Evolutionary conservation across 1,140 invertebrate species (phyloP).

Genomic region (Telenomus remus): DNA sequence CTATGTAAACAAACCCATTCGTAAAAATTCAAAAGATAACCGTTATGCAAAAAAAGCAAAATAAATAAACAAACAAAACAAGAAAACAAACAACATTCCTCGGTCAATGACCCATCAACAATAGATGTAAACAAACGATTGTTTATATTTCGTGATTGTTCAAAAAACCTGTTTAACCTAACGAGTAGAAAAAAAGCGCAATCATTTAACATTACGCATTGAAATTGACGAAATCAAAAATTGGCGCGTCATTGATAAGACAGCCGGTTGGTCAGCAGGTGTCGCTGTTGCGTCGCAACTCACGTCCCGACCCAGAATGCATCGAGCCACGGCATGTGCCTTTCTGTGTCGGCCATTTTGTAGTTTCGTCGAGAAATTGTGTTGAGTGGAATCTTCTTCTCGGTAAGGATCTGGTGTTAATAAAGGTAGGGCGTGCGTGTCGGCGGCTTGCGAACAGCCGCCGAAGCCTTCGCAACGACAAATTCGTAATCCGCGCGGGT

Average conservation of each 20-base stretch:
- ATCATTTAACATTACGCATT: no score
- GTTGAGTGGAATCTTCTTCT: slow-evolving; percentile 77
- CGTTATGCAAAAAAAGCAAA: no score
- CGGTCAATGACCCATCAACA: no score
- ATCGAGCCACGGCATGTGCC: slow-evolving; percentile 81
- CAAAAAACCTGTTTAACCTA: no score
- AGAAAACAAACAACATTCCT: no score
- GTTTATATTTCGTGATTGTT: no score
- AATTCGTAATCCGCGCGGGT: not conserved
- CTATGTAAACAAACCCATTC: no score
- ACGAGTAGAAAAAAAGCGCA: no score
- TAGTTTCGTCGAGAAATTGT: slow-evolving; percentile 80
- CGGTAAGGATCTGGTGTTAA: slow-evolving; percentile 68
- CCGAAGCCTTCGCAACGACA: slow-evolving; percentile 8
- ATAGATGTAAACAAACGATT: no score
- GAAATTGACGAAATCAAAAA: slow-evolving; percentile 3
- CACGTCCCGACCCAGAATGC: slow-evolving; percentile 74
- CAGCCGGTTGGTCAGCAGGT: slow-evolving; percentile 35
- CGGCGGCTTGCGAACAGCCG: slow-evolving; percentile 34
- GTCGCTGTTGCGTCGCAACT: slow-evolving; percentile 31
- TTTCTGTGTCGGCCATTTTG: slow-evolving; percentile 82
- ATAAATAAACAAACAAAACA: no score
- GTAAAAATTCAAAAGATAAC: no score
- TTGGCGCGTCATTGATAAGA: slow-evolving; percentile 4
- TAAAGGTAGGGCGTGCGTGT: slow-evolving; percentile 57